Percentiles rank a stretch among this genome's conserved stretches.
Evolutionary conservation across 53 echinoderm and acorn worm species (phyloP).

Genomic region (Astropecten irregularis): DNA sequence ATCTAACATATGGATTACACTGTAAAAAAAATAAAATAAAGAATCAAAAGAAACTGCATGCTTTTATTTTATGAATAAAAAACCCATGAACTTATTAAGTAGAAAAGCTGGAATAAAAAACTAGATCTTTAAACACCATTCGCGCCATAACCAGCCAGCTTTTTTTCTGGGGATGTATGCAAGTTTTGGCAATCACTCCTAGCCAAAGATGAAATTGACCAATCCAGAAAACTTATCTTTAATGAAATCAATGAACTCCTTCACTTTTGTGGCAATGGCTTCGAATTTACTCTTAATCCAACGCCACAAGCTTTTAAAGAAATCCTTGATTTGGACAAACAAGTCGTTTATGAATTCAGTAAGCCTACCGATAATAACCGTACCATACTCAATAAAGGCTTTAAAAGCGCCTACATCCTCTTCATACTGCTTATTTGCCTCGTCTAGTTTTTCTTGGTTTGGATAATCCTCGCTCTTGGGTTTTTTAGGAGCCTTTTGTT

Average conservation of each 20-base stretch:
- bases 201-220: slow-evolving; percentile 35
- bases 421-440: background rate
- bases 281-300: slow-evolving; percentile 38
- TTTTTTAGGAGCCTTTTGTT: background rate
- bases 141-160: no score
- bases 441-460: background rate
- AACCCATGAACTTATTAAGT: no score
- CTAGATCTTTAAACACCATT: no score
- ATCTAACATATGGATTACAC: no score
- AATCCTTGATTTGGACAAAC: slow-evolving; percentile 21
- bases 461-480: background rate
- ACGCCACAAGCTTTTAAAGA: slow-evolving; percentile 20
- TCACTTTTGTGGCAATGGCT: background rate
- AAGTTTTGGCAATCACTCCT: no score
- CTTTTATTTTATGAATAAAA: no score
- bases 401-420: background rate
- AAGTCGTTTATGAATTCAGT: slow-evolving; percentile 8
- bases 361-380: background rate
- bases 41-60: no score
- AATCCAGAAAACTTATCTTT: slow-evolving; percentile 19
- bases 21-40: no score
- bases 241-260: background rate
- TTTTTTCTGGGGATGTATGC: no score
- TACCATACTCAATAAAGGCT: background rate
- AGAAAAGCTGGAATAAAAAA: no score